Percentiles rank a stretch among this genome's conserved stretches.
phyloP scores from a whole-genome alignment of 2,888 invertebrate species.

The Drosophila neotestacea region DNA sequence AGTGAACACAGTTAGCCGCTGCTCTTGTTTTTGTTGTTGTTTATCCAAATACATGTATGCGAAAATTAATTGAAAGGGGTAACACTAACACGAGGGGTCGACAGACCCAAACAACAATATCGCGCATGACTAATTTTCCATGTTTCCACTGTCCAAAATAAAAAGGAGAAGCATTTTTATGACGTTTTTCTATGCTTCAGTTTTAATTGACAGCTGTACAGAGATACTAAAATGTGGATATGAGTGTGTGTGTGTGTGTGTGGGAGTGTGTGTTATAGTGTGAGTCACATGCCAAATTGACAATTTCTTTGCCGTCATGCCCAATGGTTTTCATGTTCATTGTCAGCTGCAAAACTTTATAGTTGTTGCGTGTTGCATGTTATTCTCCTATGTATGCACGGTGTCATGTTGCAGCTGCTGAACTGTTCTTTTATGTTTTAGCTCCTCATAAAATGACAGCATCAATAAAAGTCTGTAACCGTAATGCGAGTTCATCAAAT shows the following conservation, averaged over 20 bases:
- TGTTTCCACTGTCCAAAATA: constrained; percentile 31
- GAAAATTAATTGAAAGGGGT: constrained; percentile 75
- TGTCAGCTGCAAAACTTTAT: constrained; percentile 54
- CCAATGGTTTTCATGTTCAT: constrained; percentile 62
- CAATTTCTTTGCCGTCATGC: constrained; percentile 50
- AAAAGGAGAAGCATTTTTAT: background rate
- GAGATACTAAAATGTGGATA: constrained; percentile 72
- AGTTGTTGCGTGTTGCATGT: constrained; percentile 48
- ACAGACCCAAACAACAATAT: constrained; percentile 44
- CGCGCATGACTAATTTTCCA: constrained; percentile 76
- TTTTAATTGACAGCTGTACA: constrained; percentile 75
- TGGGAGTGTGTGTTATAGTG: background rate
- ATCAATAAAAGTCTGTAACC: constrained; percentile 52
- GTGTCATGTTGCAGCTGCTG: constrained; percentile 14
- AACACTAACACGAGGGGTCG: constrained; percentile 31
- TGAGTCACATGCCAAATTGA: constrained; percentile 66
- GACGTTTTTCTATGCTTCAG: constrained; percentile 47
- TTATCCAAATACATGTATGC: constrained; percentile 26
- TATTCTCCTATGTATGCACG: constrained; percentile 14
- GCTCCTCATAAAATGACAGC: constrained; percentile 50
- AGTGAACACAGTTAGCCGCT: constrained; percentile 66
- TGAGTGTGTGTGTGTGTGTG: constrained; percentile 29
- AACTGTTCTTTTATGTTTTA: constrained; percentile 29
- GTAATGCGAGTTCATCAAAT: constrained; percentile 49
- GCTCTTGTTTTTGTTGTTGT: constrained; percentile 28